Percentiles rank a stretch among this genome's conserved stretches.
phyloP scores from a whole-genome alignment of 2,888 invertebrate genomes.

The Cecidostiba fungosa region DNA sequence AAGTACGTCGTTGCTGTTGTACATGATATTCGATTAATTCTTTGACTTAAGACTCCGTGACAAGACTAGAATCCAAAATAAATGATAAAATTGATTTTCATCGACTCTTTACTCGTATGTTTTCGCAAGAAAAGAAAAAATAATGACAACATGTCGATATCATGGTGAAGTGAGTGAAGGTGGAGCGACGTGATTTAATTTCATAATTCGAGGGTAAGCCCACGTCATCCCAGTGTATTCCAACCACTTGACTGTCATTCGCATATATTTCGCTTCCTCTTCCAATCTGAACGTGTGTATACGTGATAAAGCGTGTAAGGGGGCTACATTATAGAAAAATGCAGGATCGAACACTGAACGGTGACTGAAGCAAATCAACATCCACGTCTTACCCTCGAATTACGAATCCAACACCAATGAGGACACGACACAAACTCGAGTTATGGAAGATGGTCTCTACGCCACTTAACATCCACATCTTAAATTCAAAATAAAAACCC shows the following conservation, averaged over 20 bases:
- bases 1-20: not conserved
- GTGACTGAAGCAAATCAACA: not conserved
- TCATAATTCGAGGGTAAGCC: not conserved
- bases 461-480: not conserved
- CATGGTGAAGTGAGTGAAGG: not conserved
- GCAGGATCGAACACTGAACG: not conserved
- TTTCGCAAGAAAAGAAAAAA: not conserved
- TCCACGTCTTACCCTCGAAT: constrained; percentile 19
- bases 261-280: not conserved
- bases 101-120: not conserved
- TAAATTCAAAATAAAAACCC: constrained; percentile 20
- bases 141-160: not conserved
- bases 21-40: not conserved
- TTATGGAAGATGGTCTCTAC: not conserved
- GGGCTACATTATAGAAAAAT: not conserved
- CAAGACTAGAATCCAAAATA: not conserved
- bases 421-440: not conserved
- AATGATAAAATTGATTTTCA: not conserved
- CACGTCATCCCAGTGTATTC: not conserved
- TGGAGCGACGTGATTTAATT: not conserved
- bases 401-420: constrained; percentile 2
- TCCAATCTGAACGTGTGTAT: not conserved
- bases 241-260: not conserved
- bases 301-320: not conserved
- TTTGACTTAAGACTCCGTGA: too few relatives aligned